Evolutionary conservation across 2,888 invertebrate species (phyloP).

Genomic region (Chydorus sphaericus): DNA sequence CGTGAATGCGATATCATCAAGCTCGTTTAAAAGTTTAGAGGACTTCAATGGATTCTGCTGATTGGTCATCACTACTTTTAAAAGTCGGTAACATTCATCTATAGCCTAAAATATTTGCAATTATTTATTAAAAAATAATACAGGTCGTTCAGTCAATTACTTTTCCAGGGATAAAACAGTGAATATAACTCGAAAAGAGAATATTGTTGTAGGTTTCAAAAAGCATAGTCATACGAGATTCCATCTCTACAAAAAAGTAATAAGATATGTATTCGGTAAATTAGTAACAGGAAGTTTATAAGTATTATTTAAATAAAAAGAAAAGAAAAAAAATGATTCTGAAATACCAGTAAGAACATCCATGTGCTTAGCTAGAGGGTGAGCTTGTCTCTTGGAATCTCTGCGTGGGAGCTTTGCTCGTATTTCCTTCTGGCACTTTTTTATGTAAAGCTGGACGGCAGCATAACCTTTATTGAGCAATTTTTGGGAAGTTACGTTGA

Average conservation of each 20-base stretch:
- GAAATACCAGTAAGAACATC: constrained; percentile 66
- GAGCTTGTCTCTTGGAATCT: constrained; percentile 74
- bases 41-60: constrained; percentile 48
- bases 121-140: no score
- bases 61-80: constrained; percentile 50
- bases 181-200: constrained; percentile 66
- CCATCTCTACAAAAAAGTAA: no score
- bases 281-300: no score
- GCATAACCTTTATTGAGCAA: constrained; percentile 68
- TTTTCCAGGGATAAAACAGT: constrained; percentile 88
- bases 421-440: constrained; percentile 55
- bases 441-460: constrained; percentile 60
- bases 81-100: constrained; percentile 67
- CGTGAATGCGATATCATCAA: constrained; percentile 84
- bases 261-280: no score
- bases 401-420: constrained; percentile 69
- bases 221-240: constrained; percentile 78
- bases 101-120: no score
- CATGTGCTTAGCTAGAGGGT: constrained; percentile 71
- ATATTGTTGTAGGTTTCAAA: constrained; percentile 83
- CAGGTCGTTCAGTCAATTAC: no score
- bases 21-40: constrained; percentile 71
- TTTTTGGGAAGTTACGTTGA: constrained; percentile 58
- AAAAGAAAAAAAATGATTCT: no score
- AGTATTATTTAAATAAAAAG: no score